Evolutionary conservation across 2,888 invertebrate genomes (phyloP), one percentile per base, ranked within the genome.

Genomic region (Octodonta nipae): DNA sequence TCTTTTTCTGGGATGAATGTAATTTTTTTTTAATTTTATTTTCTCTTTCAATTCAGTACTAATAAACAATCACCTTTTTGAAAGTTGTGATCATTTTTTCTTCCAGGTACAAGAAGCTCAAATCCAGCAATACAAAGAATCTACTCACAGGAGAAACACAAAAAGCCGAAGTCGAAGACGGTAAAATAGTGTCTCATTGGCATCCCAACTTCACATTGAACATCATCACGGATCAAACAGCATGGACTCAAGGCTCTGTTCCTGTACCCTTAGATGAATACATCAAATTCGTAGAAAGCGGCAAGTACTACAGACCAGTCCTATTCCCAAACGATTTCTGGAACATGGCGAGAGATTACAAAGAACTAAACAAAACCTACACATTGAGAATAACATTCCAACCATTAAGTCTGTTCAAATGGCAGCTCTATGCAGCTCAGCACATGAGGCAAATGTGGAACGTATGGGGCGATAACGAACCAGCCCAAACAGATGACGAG

Each of bases 381-480:
- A 75, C 68, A 50, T 64, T 91, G 11, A 70, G 71, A 40, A 50
- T 89, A 36, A 83, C 80, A 8, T 85, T 74, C 55, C 85, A 91
- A 55, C 98, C 98, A 0, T 64, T 99, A 38, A 87, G 91, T 34
- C 68, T 99, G 49, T 91, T 98, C 61, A 93, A 91, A 59, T 98
- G 93, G 92, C 98, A 99, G 63, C 63, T 99, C 47, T 99, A 96
- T 60, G 86, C 92, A 2, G 92, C 96, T 4, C 98, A 98, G 60
- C 78, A 83, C 17, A 88, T 91, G 85, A 72, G 85, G 46, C 46
- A 45, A 32, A 85, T 86, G 60, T 83, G 89, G 75, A 71, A 68
- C 40, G 61, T 79, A 39, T 65, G 77, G 41, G 78, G 77, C 1
- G 80, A 77, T 33, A 72, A 68, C 22, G 68, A 78, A 43, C 36